Evolutionary conservation across 2,113 vertebrate species (phyloP).

Genomic region (Nesospiza acunhae): DNA sequence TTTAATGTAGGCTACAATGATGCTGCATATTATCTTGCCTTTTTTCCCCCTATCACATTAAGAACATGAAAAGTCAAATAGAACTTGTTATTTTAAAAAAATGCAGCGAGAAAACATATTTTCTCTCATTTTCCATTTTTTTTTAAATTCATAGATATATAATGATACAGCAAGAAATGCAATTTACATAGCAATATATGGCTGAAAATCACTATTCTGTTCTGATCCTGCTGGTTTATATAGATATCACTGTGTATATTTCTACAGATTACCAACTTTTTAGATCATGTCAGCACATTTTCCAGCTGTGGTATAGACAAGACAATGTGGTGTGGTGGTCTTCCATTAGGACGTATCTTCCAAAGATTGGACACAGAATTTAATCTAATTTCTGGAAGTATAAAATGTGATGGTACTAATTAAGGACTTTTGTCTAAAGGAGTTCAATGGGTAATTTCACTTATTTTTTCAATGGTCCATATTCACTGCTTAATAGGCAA

Average conservation of each 20-base stretch:
- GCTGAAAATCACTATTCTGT: background rate
- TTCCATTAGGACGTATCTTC: background rate
- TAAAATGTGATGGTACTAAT: background rate
- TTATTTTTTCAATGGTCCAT: background rate
- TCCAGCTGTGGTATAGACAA: background rate
- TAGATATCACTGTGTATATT: slow-evolving; percentile 5
- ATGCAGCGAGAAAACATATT: background rate
- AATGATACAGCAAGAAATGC: slow-evolving; percentile 12
- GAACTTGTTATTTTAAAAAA: background rate
- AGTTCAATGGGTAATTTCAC: background rate
- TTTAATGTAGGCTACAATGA: background rate
- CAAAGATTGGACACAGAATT: background rate
- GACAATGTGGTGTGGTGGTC: accelerated
- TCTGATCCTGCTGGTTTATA: slow-evolving; percentile 34
- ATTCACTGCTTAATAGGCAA: background rate
- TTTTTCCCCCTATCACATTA: background rate
- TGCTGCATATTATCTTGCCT: background rate
- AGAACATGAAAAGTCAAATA: background rate
- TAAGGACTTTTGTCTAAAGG: background rate
- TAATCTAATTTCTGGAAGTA: background rate
- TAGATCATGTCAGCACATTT: slow-evolving; percentile 8
- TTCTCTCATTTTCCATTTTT: background rate
- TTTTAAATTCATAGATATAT: background rate
- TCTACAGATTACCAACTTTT: background rate
- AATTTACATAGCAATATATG: slow-evolving; percentile 38